Conservation (phyloP, 2,113 vertebrate genomes). For the Prinia subflava region DNA sequence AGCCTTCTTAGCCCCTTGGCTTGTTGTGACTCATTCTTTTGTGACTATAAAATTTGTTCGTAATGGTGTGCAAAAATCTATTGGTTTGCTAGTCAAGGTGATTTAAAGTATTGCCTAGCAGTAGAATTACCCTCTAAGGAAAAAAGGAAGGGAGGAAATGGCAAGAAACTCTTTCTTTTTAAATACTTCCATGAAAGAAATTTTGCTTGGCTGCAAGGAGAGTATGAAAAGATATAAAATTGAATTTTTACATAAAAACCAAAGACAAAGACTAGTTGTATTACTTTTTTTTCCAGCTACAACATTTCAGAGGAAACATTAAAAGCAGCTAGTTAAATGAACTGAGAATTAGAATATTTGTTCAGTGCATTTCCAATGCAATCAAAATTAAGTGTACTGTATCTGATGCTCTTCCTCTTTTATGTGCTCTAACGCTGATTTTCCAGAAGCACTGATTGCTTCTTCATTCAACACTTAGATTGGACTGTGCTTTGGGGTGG, state of each 20-base stretch:
- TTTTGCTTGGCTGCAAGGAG: background rate
- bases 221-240: background rate
- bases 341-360: background rate
- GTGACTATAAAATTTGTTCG: background rate
- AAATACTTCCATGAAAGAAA: background rate
- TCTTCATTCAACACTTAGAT: background rate
- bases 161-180: background rate
- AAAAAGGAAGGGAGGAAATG: background rate
- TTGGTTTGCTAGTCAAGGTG: background rate
- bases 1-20: background rate
- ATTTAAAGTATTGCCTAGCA: constrained; percentile 2
- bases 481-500: background rate
- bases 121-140: background rate
- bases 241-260: background rate
- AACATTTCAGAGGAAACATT: background rate
- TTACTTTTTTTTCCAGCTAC: background rate
- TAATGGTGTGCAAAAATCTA: background rate
- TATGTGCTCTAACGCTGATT: background rate
- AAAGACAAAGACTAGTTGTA: background rate
- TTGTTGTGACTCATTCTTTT: constrained; percentile 11
- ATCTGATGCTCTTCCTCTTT: background rate
- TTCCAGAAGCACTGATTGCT: background rate
- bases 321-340: background rate
- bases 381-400: background rate
- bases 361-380: background rate